Evolutionary conservation across 2,888 invertebrate species (phyloP).

Genomic region (Geotrupes spiniger): DNA sequence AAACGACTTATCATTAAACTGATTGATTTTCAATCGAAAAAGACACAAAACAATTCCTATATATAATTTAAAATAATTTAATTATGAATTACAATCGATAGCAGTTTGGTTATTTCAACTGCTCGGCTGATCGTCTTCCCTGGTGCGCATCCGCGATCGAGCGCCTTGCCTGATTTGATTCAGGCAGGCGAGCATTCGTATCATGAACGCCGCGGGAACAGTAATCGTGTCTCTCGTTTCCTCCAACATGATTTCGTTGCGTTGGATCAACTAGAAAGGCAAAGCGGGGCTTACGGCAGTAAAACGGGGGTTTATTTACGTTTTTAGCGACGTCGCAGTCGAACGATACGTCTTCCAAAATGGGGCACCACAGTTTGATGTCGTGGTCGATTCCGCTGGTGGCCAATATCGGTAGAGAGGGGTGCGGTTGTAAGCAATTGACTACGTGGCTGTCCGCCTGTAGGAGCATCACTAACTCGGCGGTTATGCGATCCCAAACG

Average conservation of each 20-base stretch:
- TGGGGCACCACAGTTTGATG: conserved; percentile 79
- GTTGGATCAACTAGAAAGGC: conserved; percentile 66
- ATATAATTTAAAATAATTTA: conserved; percentile 5
- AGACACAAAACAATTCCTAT: too few species aligned
- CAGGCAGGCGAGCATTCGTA: conserved; percentile 68
- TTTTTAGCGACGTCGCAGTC: conserved; percentile 63
- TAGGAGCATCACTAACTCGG: conserved; percentile 68
- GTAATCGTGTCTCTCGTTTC: conserved; percentile 85
- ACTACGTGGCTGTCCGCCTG: conserved; percentile 81
- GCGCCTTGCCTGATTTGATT: conserved; percentile 60
- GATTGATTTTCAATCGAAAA: too few species aligned
- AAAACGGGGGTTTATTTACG: conserved; percentile 47
- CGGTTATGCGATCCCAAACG: conserved; percentile 72
- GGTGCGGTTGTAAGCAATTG: conserved; percentile 83
- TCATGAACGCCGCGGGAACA: conserved; percentile 84
- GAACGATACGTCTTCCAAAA: conserved; percentile 60
- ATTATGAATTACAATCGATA: conserved; percentile 7
- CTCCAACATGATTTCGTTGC: conserved; percentile 80
- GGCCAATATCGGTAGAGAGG: conserved; percentile 69
- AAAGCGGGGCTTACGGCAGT: conserved; percentile 11
- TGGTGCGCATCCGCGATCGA: conserved; percentile 24
- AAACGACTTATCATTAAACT: too few species aligned
- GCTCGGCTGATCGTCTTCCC: conserved; percentile 11
- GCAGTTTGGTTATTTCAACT: conserved; percentile 7
- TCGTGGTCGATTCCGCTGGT: conserved; percentile 89